These are phyloP conservation scores for Malachius bipustulatus DNA, from an alignment of 2,888 invertebrate genomes.

Conservation along the genomic window DNA sequence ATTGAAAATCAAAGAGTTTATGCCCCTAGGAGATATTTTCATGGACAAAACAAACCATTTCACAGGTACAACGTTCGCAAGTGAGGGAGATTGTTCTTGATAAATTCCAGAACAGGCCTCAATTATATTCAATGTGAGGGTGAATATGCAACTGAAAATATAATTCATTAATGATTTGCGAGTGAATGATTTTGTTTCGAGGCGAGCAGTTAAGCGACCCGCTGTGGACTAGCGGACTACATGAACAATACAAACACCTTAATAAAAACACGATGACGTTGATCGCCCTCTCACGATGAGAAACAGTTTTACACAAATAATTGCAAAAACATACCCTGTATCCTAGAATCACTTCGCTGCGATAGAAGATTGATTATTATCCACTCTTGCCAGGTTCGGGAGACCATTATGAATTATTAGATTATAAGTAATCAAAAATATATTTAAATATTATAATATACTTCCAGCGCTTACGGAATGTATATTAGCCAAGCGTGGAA, in stretches of 20 bases:
- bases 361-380: constrained; percentile 36
- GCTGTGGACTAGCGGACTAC: constrained; percentile 27
- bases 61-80: too few relatives aligned
- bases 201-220: constrained; percentile 25
- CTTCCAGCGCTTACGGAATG: constrained; percentile 35
- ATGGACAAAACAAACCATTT: too few relatives aligned
- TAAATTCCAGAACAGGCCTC: too few relatives aligned
- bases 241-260: constrained; percentile 23
- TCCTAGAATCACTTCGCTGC: constrained; percentile 73
- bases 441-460: constrained; percentile 21
- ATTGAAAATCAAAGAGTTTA: too few relatives aligned
- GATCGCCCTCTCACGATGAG: constrained; percentile 32
- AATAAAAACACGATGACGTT: constrained; percentile 28
- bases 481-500: constrained; percentile 36
- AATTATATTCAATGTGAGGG: too few relatives aligned
- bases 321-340: constrained; percentile 91
- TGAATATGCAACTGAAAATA: too few relatives aligned
- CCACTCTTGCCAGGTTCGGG: constrained; percentile 34
- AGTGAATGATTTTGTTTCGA: too few relatives aligned
- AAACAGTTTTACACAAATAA: constrained; percentile 56
- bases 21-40: too few relatives aligned
- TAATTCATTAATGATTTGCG: too few relatives aligned
- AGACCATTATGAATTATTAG: constrained; percentile 20
- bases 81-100: too few relatives aligned
- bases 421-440: constrained; percentile 20